Evolutionary conservation across 1,140 invertebrate species (phyloP), one percentile per base, ranked within the genome.

Genomic region (Drosophila repleta): DNA sequence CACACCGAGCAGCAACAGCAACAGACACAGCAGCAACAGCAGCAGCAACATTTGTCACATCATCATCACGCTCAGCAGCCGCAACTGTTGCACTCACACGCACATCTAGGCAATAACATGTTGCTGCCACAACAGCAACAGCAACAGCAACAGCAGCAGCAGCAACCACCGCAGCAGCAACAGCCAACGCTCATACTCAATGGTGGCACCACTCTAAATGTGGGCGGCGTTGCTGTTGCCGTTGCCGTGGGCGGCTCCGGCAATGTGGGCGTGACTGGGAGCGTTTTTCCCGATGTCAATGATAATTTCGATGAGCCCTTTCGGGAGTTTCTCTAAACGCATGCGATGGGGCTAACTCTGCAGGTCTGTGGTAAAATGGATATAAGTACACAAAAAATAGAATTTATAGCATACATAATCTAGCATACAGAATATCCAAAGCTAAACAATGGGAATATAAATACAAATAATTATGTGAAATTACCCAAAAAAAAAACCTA

Each of bases 291-390:
- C 4, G 90, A 90, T 84, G 72, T 90, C 32, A 90, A 83, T 62
- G 90, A 91, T 66, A 91, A 90, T 65, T 91, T 90, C 39, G 90
- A 91, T 68, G 90, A 91, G 39, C 90, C 90, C 5, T 91, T 91
- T 53, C 82, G 90, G 49, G 90, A 91, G 61, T 91, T 90, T 58
- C 69, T 91, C 13, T 85, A 85, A 82, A 43, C 15, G 24, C 5
- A 3, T 7, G 6, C 8, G 39, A 43, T 46, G 17, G 26, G 20
- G 15, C 20, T 18, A 10, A 20, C 37, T 18, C 3, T 32, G 48
- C 39, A 15, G 52, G 18, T 73, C 51, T 65, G 65, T 65, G 61
- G 45, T 60, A 63, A 49, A 43, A 20, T 45, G 43, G 55, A 74
- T 74, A 74, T 55, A 43, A 51, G 52, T 18, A 21, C 20, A 57